Evolutionary conservation across 1,140 invertebrate genomes (phyloP), one percentile per base, ranked within the genome.

Genomic region (Leptinotarsa lineolata): DNA sequence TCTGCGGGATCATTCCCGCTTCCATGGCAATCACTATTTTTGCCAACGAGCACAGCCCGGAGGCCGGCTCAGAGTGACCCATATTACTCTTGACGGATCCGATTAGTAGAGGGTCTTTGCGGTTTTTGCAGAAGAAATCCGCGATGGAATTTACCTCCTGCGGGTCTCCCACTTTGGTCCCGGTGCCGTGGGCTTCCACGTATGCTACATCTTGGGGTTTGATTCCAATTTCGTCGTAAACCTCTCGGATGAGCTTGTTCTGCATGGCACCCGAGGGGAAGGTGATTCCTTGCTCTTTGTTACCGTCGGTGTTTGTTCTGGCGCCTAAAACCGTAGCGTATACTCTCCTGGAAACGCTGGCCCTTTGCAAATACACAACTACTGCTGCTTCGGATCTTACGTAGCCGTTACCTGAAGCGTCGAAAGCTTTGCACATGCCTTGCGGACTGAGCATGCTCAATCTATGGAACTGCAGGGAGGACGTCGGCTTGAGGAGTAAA

Each of bases 41-140:
- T 2, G 93, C 94, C 64, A 98, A 86, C 0, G 95, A 93, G 82
- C 95, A 95, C 0, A 97, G 83, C 48, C 95, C 95, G 76, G 96
- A 98, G 0, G 96, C 95, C 4, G 96, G 93, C 85, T 99, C 97
- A 4, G 96, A 92, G 81, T 99, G 97, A 0, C 97, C 97, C 95
- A 99, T 97, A 85, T 99, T 99, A 2, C 95, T 97, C 83, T 99
- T 99, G 0, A 98, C 93, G 0, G 97, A 98, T 3, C 97, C 97
- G 81, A 99, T 92, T 2, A 97, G 83, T 20, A 99, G 86, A 2
- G 97, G 95, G 1, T 85, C 85, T 13, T 89, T 87, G 11, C 97
- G 89, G 72, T 92, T 91, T 82, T 92, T 92, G 84, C 96, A 98
- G 85, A 99, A 98, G 22, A 97, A 88, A 68, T 96, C 92, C 0